Conservation (phyloP, 1,140 invertebrate species). For the Neotoxoptera formosana region DNA sequence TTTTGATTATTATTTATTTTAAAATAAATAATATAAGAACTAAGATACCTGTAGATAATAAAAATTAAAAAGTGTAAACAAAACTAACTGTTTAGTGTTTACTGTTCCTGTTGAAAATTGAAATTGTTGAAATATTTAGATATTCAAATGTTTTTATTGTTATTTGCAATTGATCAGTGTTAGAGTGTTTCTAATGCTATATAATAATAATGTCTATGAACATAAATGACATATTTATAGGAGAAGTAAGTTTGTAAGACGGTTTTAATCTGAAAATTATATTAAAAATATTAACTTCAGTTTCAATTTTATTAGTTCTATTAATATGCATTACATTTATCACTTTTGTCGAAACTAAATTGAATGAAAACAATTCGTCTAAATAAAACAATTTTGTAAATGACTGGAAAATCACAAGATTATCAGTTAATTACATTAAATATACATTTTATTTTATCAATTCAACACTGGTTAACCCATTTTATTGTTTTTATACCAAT, state of each 20-base stretch:
- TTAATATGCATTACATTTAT: neutral
- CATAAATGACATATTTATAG: conserved; percentile 54
- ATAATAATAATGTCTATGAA: conserved; percentile 13
- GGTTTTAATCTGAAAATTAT: neutral
- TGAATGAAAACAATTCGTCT: neutral
- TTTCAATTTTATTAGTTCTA: neutral
- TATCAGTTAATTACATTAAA: too few species aligned
- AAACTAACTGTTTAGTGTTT: neutral
- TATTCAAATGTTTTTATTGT: neutral
- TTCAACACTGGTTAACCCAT: too few species aligned
- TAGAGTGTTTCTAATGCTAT: neutral
- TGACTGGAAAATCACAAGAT: too few species aligned
- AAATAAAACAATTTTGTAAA: too few species aligned
- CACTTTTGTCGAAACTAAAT: neutral
- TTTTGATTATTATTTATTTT: neutral
- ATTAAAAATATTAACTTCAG: neutral
- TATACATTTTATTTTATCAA: too few species aligned
- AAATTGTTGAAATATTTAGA: neutral
- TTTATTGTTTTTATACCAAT: too few species aligned
- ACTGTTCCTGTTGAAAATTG: neutral
- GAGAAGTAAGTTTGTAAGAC: conserved; percentile 42
- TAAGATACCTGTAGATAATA: neutral
- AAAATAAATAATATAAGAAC: neutral
- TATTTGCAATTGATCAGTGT: neutral
- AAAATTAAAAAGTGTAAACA: neutral